A percentile compares a stretch with the other conserved stretches of the same genome.
Evolutionary conservation across 2,113 vertebrate species (phyloP).

Genomic region (Daboia siamensis): DNA sequence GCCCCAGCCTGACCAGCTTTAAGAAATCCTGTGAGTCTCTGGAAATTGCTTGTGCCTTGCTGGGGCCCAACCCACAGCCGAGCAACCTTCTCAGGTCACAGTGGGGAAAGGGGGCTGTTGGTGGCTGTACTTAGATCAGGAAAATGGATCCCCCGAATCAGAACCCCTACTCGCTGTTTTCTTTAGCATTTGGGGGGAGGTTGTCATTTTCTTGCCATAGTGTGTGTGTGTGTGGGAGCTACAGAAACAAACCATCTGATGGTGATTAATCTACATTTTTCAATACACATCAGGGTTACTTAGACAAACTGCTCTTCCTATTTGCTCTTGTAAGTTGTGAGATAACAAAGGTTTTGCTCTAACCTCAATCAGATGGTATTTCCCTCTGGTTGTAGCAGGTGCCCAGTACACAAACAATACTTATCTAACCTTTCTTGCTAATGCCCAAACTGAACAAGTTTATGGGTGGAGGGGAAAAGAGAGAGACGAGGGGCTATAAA

Average conservation of each 20-base stretch:
- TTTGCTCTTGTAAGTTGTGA: background rate
- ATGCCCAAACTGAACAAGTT: background rate
- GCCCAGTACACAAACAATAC: background rate
- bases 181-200: background rate
- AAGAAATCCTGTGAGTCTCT: background rate
- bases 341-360: background rate
- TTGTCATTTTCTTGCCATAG: background rate
- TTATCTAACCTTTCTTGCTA: background rate
- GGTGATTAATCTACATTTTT: background rate
- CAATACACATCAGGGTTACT: background rate
- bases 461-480: background rate
- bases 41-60: background rate
- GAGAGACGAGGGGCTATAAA: background rate
- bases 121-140: background rate
- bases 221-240: too few relatives aligned
- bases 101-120: background rate
- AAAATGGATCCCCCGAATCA: background rate
- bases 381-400: background rate
- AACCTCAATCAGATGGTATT: background rate
- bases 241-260: background rate
- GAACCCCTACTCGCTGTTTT: background rate
- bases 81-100: background rate
- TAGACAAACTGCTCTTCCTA: background rate
- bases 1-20: background rate
- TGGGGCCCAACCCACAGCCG: background rate